Percentiles rank a stretch among this genome's conserved stretches.
Evolutionary conservation across 2,797 vertebrate species (phyloP).

Genomic region (Botia kubotai): DNA sequence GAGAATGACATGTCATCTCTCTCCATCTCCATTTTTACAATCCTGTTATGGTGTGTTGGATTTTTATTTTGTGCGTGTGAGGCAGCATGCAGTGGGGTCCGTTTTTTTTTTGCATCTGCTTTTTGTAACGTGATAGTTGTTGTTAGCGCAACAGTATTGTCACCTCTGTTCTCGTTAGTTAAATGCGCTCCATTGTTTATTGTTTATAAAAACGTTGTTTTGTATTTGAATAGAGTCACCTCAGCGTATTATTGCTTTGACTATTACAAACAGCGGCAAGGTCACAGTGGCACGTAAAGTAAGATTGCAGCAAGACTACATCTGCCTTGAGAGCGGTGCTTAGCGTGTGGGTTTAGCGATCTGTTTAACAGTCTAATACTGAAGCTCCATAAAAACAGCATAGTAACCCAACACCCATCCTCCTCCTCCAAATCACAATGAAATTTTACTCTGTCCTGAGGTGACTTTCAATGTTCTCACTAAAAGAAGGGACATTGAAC

Average conservation of each 20-base stretch:
- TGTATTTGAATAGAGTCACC: slow-evolving; percentile 19
- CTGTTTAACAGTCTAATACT: slow-evolving; percentile 63
- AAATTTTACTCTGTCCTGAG: slow-evolving; percentile 41
- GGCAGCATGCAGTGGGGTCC: not conserved
- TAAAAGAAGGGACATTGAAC: slow-evolving; percentile 1
- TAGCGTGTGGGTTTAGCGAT: slow-evolving; percentile 52
- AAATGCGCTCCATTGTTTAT: not conserved
- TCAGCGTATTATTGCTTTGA: slow-evolving; percentile 36
- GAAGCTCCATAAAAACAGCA: slow-evolving; percentile 50
- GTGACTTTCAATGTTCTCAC: slow-evolving; percentile 44
- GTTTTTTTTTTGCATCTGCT: not conserved
- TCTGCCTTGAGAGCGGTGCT: slow-evolving; percentile 28
- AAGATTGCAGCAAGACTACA: slow-evolving; percentile 41
- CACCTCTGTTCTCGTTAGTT: not conserved
- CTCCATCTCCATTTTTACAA: slow-evolving; percentile 32
- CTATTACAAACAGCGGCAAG: slow-evolving; percentile 48
- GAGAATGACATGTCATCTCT: slow-evolving; percentile 20
- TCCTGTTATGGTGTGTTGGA: slow-evolving; percentile 24
- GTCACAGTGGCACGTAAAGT: slow-evolving; percentile 60
- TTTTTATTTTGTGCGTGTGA: not conserved
- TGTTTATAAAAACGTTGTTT: not conserved
- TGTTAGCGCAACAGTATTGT: not conserved
- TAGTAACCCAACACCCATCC: not conserved
- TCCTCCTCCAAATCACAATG: slow-evolving; percentile 20
- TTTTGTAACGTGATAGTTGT: not conserved